Evolutionary conservation across 1,140 invertebrate genomes (phyloP).

Genomic region (Rhopalosiphum maidis): DNA sequence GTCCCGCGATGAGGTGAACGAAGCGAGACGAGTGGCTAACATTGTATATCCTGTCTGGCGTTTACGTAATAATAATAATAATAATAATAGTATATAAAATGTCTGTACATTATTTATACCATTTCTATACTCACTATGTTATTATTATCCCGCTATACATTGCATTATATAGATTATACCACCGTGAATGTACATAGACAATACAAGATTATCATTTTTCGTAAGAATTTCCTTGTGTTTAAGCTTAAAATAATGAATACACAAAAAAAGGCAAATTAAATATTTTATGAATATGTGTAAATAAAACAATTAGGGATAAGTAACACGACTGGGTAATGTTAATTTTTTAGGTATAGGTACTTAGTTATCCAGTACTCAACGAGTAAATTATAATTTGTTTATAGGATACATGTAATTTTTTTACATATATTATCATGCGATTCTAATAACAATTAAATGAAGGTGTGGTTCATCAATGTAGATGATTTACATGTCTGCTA

Average conservation of each 20-base stretch:
- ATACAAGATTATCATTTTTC: background rate
- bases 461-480: background rate
- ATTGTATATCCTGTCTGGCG: background rate
- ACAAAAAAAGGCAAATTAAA: background rate
- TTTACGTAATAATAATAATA: background rate
- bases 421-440: slow-evolving; percentile 33
- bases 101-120: background rate
- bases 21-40: background rate
- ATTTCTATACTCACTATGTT: background rate
- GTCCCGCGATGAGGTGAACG: background rate
- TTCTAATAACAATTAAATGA: slow-evolving; percentile 32
- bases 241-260: background rate
- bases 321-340: background rate
- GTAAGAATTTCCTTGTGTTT: background rate
- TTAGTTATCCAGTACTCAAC: no score
- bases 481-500: background rate
- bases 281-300: background rate
- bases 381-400: slow-evolving; percentile 27
- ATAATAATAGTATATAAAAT: background rate
- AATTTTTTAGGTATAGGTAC: background rate
- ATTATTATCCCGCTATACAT: background rate
- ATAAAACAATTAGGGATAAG: background rate
- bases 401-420: slow-evolving; percentile 13
- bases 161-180: background rate
- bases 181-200: background rate